Evolutionary conservation across 2,888 invertebrate genomes (phyloP).

Genomic region (Augiades crinisus): DNA sequence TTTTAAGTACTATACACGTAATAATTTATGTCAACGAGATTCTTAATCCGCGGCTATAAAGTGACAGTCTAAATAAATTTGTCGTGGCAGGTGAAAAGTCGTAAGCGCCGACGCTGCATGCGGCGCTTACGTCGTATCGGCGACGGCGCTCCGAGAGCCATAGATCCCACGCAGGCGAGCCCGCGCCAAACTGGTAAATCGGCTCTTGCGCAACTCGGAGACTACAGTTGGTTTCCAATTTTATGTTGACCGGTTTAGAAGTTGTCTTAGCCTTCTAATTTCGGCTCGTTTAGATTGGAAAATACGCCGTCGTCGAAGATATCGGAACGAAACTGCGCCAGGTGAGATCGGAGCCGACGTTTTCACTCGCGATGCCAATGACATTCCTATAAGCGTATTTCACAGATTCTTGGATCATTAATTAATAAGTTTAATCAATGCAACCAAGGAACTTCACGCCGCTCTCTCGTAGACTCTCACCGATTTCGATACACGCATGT

Average conservation of each 20-base stretch:
- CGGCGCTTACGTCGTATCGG: conserved; percentile 32
- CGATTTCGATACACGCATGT: neutral
- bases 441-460: conserved; percentile 17
- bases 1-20: conserved; percentile 50
- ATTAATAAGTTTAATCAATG: conserved; percentile 37
- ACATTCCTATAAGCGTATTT: conserved; percentile 35
- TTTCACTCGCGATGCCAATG: conserved; percentile 39
- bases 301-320: conserved; percentile 58
- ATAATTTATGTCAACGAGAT: conserved; percentile 71
- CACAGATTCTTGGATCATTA: conserved; percentile 35
- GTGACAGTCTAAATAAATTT: conserved; percentile 63
- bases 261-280: conserved; percentile 79
- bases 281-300: conserved; percentile 80
- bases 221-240: conserved; percentile 80
- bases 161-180: conserved; percentile 66
- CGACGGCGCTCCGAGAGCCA: conserved; percentile 40
- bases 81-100: conserved; percentile 42
- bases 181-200: conserved; percentile 71
- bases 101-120: conserved; percentile 39
- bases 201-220: conserved; percentile 73
- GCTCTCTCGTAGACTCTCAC: conserved; percentile 24
- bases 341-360: conserved; percentile 39
- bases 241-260: conserved; percentile 80
- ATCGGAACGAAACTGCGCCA: conserved; percentile 44
- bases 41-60: conserved; percentile 66